A percentile compares a stretch with the other conserved stretches of the same genome.
Conservation (phyloP, 2,888 invertebrate genomes). For the Osmoderma eremita region DNA sequence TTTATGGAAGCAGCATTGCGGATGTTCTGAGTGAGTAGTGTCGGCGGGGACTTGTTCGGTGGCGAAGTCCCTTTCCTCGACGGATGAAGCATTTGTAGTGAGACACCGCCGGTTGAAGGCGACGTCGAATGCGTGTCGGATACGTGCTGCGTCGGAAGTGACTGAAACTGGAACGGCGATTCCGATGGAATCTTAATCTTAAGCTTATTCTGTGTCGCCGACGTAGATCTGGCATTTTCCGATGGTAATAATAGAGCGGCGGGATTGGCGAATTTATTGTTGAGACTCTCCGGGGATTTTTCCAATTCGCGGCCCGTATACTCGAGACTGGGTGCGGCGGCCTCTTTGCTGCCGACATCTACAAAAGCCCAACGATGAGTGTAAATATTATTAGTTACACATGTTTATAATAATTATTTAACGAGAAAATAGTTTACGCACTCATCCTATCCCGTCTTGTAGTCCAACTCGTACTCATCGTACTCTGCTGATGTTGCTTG, state of each 20-base stretch:
- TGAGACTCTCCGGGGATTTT: conserved; percentile 55
- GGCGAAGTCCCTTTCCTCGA: conserved; percentile 48
- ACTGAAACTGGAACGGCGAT: conserved; percentile 55
- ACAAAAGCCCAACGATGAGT: too few relatives aligned
- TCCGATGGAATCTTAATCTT: conserved; percentile 30
- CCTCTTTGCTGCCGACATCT: too few relatives aligned
- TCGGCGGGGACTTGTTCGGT: conserved; percentile 55
- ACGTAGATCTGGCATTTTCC: conserved; percentile 43
- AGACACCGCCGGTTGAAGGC: background rate
- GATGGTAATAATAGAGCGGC: conserved; percentile 40
- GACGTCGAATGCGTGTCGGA: conserved; percentile 55
- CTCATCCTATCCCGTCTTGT: conserved; percentile 8
- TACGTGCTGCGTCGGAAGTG: conserved; percentile 56
- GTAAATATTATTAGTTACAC: too few relatives aligned
- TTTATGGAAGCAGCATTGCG: conserved; percentile 50
- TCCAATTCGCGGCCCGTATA: conserved; percentile 49
- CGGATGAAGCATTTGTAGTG: conserved; percentile 55
- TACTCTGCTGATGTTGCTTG: background rate
- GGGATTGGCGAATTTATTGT: conserved; percentile 49
- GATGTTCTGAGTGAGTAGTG: conserved; percentile 54
- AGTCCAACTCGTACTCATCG: background rate
- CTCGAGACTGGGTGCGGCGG: conserved; percentile 21
- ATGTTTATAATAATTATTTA: too few relatives aligned
- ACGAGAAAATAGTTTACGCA: too few relatives aligned
- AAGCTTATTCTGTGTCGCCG: conserved; percentile 45